These are phyloP conservation scores for Argyrosomus regius DNA, from an alignment of 2,797 vertebrate genomes.

Conservation along the genomic window DNA sequence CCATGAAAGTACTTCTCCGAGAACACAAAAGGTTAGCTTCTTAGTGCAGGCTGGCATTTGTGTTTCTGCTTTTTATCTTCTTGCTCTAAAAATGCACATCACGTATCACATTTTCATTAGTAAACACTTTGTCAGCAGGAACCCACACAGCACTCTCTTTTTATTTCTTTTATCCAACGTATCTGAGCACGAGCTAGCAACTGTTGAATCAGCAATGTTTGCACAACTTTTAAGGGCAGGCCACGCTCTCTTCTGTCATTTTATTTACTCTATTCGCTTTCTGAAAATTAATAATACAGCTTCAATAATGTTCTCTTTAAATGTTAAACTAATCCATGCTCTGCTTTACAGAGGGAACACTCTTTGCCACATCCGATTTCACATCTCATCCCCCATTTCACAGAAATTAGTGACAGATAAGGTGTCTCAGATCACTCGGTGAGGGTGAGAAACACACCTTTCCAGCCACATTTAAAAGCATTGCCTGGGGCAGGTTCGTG, in stretches of 20 bases:
- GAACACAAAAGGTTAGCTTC: not conserved
- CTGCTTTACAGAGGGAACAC: slow-evolving; percentile 13
- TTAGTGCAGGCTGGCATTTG: not conserved
- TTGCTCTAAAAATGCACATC: not conserved
- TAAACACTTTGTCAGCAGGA: not conserved
- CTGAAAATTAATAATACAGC: slow-evolving; percentile 5
- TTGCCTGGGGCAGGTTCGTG: slow-evolving; percentile 38
- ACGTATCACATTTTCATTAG: not conserved
- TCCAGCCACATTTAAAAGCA: slow-evolving; percentile 55
- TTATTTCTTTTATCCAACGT: not conserved
- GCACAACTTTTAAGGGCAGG: not conserved
- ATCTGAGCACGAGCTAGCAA: not conserved
- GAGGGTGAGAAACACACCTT: slow-evolving; percentile 52
- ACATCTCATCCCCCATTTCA: slow-evolving; percentile 41
- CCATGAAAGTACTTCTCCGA: not conserved
- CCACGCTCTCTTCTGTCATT: not conserved
- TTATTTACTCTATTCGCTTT: not conserved
- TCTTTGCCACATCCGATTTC: slow-evolving; percentile 43
- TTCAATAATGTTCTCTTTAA: not conserved
- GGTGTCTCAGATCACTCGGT: slow-evolving; percentile 49
- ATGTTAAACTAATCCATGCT: slow-evolving; percentile 18
- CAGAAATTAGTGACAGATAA: slow-evolving; percentile 56
- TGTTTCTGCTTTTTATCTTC: not conserved
- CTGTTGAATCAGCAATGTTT: not conserved
- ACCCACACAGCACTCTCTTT: not conserved